A percentile compares a stretch with the other conserved stretches of the same genome.
Evolutionary conservation across 1,140 invertebrate genomes (phyloP).

Genomic region (Diploscapter pachys): DNA sequence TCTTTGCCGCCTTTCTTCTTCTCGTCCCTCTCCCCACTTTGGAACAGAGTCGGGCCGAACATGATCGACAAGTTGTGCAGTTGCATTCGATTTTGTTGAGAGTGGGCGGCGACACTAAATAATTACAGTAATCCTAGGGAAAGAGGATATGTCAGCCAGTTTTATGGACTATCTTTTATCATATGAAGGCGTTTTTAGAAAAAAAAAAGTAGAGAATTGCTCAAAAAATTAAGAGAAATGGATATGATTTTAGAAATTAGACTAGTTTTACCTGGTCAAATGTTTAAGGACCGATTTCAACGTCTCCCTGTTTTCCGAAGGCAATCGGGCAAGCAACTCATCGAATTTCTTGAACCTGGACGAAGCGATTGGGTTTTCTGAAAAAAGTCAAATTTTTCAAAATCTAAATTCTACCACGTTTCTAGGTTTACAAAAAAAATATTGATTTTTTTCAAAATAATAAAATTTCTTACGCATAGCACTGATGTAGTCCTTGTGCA

Average conservation of each 20-base stretch:
- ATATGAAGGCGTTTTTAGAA: slow-evolving; percentile 4
- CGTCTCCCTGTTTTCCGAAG: slow-evolving; percentile 72
- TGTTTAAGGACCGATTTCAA: slow-evolving; percentile 75
- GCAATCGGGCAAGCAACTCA: slow-evolving; percentile 70
- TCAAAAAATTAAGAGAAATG: no score
- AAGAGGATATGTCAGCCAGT: no score
- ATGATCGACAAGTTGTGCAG: slow-evolving; percentile 84
- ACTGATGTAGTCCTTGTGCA: slow-evolving; percentile 72
- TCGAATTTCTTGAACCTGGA: slow-evolving; percentile 69
- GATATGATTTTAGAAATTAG: no score
- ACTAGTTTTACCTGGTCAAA: slow-evolving; percentile 69
- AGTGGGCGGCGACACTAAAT: slow-evolving; percentile 74
- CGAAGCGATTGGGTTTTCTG: slow-evolving; percentile 59
- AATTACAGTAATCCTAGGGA: slow-evolving; percentile 21
- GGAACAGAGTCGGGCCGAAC: slow-evolving; percentile 79
- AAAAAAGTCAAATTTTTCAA: slow-evolving; percentile 17
- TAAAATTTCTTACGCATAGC: slow-evolving; percentile 68
- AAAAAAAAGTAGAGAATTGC: slow-evolving; percentile 41
- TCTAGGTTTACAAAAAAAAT: no score
- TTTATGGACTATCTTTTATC: no score
- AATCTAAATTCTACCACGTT: no score
- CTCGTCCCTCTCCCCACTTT: slow-evolving; percentile 43
- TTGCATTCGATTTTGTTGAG: slow-evolving; percentile 85
- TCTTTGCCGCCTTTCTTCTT: slow-evolving; percentile 32
- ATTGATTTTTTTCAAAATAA: not conserved